Conservation (phyloP, 1,140 invertebrate genomes). For the Drosophila willistoni region DNA sequence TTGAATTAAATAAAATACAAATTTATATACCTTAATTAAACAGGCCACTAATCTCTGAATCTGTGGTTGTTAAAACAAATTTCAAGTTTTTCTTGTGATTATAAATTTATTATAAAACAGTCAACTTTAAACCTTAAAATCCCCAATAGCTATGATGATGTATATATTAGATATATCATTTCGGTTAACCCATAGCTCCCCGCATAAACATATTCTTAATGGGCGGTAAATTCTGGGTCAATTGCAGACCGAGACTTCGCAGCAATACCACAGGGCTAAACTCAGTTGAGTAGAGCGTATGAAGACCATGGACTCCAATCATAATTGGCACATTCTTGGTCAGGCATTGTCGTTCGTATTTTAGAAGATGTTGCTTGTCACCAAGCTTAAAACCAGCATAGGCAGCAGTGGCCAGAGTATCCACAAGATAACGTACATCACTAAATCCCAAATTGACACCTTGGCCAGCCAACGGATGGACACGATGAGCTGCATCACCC, state of each 20-base stretch:
- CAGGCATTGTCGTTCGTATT: slow-evolving; percentile 94
- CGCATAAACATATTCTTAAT: slow-evolving; percentile 87
- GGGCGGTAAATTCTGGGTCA: slow-evolving; percentile 90
- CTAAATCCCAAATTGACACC: slow-evolving; percentile 99
- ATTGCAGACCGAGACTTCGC: slow-evolving; percentile 93
- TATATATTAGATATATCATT: not conserved
- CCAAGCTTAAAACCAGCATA: slow-evolving; percentile 90
- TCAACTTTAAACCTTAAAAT: slow-evolving; percentile 51
- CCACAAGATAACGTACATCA: slow-evolving; percentile 91
- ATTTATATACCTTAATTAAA: slow-evolving; percentile 25
- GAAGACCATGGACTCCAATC: slow-evolving; percentile 93
- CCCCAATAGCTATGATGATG: not conserved
- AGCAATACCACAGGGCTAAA: slow-evolving; percentile 91
- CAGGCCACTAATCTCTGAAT: not conserved
- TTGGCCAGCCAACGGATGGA: slow-evolving; percentile 98
- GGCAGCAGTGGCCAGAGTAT: slow-evolving; percentile 88
- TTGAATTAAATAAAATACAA: not conserved
- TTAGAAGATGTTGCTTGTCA: slow-evolving; percentile 87
- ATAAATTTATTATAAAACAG: slow-evolving; percentile 46
- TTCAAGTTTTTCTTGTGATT: not conserved
- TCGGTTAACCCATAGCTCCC: slow-evolving; percentile 71
- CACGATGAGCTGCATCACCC: slow-evolving; percentile 97
- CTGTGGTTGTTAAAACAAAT: too few relatives aligned
- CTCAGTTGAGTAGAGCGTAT: slow-evolving; percentile 92
- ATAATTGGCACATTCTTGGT: slow-evolving; percentile 94